Base-by-base conservation (phyloP, 2,113 vertebrate genomes). In the Colistium nudipinnis region DNA sequence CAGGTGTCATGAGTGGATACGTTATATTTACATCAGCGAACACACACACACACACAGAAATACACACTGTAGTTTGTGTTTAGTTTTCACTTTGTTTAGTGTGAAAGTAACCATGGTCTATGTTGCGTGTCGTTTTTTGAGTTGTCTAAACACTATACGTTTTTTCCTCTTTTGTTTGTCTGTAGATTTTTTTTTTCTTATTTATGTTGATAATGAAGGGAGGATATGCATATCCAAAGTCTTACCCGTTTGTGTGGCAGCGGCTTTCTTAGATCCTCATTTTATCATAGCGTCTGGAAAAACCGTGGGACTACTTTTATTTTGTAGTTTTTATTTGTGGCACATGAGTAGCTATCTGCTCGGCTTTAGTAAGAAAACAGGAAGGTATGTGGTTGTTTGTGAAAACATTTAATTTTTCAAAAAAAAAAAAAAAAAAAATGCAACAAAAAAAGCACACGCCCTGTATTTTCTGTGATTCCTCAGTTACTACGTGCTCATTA, bases 201-300 rank as follows among this genome's bases (percentile, higher is more conserved):
- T 87, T 81, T 74, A 63, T 84, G 80, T 84, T 45, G 56, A 77
- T 49, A 17, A 54, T 20, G 44, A 81, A 81, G 54, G 69, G 71
- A 87, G n/a, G 52, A 62, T 48, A 4, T 73, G 12, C 7, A 64
- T 54, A 65, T 83, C 78, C 75, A 85, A 62, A 87, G 81, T 90
- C 73, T 81, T 87, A 78, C 44, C 44, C 62, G 54, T 78, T 30
- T 0, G 10, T 39, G 57, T 74, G 53, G 56, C 65, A 55, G n/a
- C 44, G 54, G 65, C 51, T 81, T 24, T 64, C 53, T 41, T 78
- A 76, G 80, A 60, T 45, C 1, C 30, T 7, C 2, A 8, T n/a
- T 39, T 70, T 45, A 6, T 41, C 17, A 4, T 55, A 48, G 36
- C 41, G 38, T 56, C 33, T 16, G 24, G 51, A 65, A 22, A n/a